Base-by-base conservation (phyloP, 2,888 invertebrate species). In the Eulithis prunata region DNA sequence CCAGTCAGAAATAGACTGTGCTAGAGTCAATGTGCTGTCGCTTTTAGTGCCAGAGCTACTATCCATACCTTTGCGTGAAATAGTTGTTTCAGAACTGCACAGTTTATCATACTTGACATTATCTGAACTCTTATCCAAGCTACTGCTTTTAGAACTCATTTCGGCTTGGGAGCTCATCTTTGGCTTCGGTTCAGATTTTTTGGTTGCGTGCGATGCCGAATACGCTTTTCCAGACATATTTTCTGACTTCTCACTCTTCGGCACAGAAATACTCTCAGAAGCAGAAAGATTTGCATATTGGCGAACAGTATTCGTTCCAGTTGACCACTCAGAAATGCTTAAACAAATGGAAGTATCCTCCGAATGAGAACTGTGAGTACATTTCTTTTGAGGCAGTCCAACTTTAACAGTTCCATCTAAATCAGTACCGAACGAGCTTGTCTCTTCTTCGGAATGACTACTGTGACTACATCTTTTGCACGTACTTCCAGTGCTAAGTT, bases 301-400 rank as follows among this genome's bases (percentile, higher is more conserved):
- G 0, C 96, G 95, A 0, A 97, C 97, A 0, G 97, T 97, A 74
- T 96, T 97, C 0, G 97, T 97, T 59, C 97, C 97, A 46, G 97
- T 97, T 0, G 97, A 97, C 97, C 97, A 97, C 79, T 97, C 97
- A 3, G 97, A 97, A 78, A 97, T 95, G 78, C 97, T 97, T 41
- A 97, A 89, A 14, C 97, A 97, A 82, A 97, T 96, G 0, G 97
- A 97, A 0, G 97, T 97, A 78, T 97, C 97, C 86, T 97, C 97
- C 6, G 97, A 97, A 86, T 97, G 97, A 0, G 97, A 96, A 76
- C 97, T 96, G 74, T 97, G 96, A 0, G 97, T 97, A 79, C 96
- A 97, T 82, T 96, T 97, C 78, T 96, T 96, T 68, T 95, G 96
- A 75, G 96, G 96, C 21, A 97, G 83, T 1, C 96, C 97, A 79